Conservation (phyloP, 2,113 vertebrate species). For the Larimichthys polyactis region DNA sequence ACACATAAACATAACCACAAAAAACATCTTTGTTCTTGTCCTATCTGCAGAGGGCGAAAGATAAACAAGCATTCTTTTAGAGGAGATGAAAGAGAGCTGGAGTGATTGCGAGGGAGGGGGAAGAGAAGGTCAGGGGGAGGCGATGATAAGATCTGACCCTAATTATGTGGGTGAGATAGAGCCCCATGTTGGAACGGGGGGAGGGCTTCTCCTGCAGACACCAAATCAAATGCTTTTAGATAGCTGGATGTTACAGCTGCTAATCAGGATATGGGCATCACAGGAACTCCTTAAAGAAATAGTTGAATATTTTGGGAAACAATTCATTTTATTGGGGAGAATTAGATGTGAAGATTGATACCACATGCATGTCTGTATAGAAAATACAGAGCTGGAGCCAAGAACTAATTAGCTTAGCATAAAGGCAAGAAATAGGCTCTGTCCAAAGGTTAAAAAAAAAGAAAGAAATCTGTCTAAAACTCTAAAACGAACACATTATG, state of each 20-base stretch:
- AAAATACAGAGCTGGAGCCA: not conserved
- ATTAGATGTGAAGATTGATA: not conserved
- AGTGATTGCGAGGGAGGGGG: conserved; percentile 45
- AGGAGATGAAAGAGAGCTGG: conserved; percentile 63
- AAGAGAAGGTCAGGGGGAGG: conserved; percentile 11
- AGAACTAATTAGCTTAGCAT: not conserved
- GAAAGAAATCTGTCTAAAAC: not conserved
- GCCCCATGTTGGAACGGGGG: conserved; percentile 19
- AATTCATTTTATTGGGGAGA: not conserved
- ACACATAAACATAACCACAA: conserved; percentile 47
- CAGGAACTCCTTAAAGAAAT: not conserved
- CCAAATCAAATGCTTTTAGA: conserved; percentile 4
- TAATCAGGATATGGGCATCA: conserved; percentile 12
- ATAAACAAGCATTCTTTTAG: conserved; percentile 73
- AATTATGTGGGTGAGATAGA: conserved; percentile 66
- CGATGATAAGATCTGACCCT: conserved; percentile 64
- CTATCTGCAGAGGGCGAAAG: conserved; percentile 56
- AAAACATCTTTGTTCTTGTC: conserved; percentile 61
- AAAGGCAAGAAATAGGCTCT: not conserved
- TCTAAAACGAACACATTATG: too few relatives aligned
- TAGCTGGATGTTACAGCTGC: not conserved
- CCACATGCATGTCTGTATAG: not conserved
- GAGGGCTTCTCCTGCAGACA: not conserved
- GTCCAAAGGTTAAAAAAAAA: not conserved
- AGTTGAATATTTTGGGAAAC: not conserved